Conservation (phyloP, 2,113 vertebrate genomes). For the Hystrix brachyura region DNA sequence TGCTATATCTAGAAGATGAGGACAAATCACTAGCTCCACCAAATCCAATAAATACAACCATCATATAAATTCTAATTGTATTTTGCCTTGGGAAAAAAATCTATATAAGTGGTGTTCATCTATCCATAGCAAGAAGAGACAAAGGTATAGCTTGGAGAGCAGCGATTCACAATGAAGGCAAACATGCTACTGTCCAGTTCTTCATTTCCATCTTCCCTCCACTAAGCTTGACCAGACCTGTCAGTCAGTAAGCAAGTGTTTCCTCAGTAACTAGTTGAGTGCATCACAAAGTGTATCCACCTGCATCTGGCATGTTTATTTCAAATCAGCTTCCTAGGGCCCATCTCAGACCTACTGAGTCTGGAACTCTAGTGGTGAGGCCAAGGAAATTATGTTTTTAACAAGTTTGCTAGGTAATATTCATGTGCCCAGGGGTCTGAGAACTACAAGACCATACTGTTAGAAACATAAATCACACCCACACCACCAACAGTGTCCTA, state of each 20-base stretch:
- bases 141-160: neutral
- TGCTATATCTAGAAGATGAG: neutral
- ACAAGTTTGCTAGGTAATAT: neutral
- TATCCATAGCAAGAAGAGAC: neutral
- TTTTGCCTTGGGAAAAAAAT: conserved; percentile 39
- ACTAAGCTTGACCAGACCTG: neutral
- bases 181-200: conserved; percentile 26
- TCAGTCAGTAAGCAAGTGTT: neutral
- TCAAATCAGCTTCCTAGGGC: neutral
- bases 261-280: neutral
- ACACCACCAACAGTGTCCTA: neutral
- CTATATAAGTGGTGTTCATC: neutral
- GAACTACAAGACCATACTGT: neutral
- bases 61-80: neutral
- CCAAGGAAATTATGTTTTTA: neutral
- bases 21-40: neutral
- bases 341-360: neutral
- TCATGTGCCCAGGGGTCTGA: neutral
- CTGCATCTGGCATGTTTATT: neutral
- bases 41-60: conserved; percentile 47
- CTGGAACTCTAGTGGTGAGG: neutral
- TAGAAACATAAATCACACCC: neutral
- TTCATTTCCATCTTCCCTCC: conserved; percentile 25
- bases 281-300: neutral
- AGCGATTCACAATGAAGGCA: neutral